Base-by-base conservation (phyloP, 2,888 invertebrate genomes). In the Cryptus viduatorius region DNA sequence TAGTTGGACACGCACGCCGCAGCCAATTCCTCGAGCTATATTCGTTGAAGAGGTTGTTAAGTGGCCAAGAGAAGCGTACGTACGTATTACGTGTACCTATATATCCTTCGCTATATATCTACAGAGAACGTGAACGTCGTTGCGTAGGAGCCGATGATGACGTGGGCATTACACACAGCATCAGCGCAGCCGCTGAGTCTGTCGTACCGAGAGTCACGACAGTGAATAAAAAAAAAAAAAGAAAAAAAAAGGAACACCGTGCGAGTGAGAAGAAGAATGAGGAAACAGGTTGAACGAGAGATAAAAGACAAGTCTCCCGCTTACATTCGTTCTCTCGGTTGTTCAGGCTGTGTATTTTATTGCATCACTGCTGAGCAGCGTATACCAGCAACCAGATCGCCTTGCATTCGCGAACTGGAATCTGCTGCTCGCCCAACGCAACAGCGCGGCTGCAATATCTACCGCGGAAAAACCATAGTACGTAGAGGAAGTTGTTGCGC, bases 311-410 rank as follows among this genome's bases (percentile, higher is more conserved):
- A 77, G 80, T 50, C 59, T 68, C 77, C 16, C 61, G 42, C 56
- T 53, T 50, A 53, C 65, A 56, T 67, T 29, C 53, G 48, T 19
- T 46, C 56, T 37, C 19, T 61, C 69, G 48, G 42, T 79, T 42
- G 31, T 71, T 71, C 64, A 76, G 42, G 14, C 65, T 75, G 71
- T 77, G 72, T 77, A 77, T 77, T 37, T 79, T 59, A 76, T 83
- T 83, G 82, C 84, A 75, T 86, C 86, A 82, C 67, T 65, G 73
- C 59, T 77, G 69, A 50, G 76, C 44, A 50, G 76, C 44, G 73
- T 67, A 42, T 69, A 69, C 79, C 61, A 69, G 69, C 75, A 80
- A 86, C 86, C 77, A 78, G 79, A 82, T 84, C 82, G 79, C 79
- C 82, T 84, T 86, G 86, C 79, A 76, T 79, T 78, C 71, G 59